Evolutionary conservation across 1,140 invertebrate genomes (phyloP).

Genomic region (Acromyrmex heyeri): DNA sequence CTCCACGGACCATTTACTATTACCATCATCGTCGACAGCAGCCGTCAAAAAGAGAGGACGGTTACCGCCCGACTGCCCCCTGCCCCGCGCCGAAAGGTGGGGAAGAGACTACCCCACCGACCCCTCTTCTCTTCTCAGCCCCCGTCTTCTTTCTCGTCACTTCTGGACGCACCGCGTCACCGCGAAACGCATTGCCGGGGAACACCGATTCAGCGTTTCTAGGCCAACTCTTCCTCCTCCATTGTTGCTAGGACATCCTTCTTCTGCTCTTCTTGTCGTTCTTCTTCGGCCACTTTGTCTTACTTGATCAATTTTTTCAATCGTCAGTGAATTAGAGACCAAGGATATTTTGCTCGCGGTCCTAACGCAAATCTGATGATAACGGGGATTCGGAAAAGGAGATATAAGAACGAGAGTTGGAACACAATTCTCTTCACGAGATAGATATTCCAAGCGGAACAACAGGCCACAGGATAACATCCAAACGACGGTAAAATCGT

Average conservation of each 20-base stretch:
- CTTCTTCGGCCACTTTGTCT: slow-evolving; percentile 29
- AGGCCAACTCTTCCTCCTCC: slow-evolving; percentile 78
- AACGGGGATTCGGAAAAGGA: slow-evolving; percentile 18
- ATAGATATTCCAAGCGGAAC: no score
- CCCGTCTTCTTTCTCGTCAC: slow-evolving; percentile 32
- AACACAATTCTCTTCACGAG: background rate
- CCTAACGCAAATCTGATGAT: slow-evolving; percentile 35
- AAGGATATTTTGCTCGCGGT: slow-evolving; percentile 12
- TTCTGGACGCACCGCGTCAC: slow-evolving; percentile 15
- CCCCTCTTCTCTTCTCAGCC: background rate
- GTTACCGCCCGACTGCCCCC: background rate
- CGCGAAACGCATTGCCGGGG: slow-evolving; percentile 58
- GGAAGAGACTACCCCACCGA: slow-evolving; percentile 71
- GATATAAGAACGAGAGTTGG: background rate
- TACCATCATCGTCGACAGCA: slow-evolving; percentile 76
- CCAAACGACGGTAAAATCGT: no score
- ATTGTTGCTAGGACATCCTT: slow-evolving; percentile 18
- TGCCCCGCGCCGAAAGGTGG: slow-evolving; percentile 1
- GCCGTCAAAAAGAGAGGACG: slow-evolving; percentile 51
- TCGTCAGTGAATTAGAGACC: slow-evolving; percentile 7
- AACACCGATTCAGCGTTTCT: slow-evolving; percentile 76
- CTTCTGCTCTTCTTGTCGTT: slow-evolving; percentile 49
- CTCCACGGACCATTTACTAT: slow-evolving; percentile 79
- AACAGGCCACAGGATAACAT: background rate
- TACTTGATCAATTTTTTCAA: slow-evolving; percentile 33